These are phyloP conservation scores for Phaedon cochleariae DNA, from an alignment of 2,888 invertebrate genomes.

Conservation along the genomic window DNA sequence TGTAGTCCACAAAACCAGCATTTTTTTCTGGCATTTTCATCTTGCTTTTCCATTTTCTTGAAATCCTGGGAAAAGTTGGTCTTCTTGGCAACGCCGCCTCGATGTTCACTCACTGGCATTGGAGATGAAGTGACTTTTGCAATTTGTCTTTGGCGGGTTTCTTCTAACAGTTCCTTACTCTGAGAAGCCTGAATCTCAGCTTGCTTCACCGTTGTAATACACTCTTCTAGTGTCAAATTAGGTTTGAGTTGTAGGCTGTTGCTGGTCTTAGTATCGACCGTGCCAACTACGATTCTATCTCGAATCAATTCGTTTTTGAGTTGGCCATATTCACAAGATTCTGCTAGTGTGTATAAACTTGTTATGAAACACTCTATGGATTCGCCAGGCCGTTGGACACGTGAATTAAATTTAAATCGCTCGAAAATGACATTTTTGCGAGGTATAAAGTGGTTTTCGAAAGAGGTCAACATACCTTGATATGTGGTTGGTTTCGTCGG, in stretches of 20 bases:
- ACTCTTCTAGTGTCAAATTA: not conserved
- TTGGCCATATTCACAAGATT: not conserved
- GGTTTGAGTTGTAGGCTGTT: not conserved
- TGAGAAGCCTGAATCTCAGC: not conserved
- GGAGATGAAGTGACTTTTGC: too few relatives aligned
- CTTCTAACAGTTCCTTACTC: not conserved
- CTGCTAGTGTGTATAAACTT: too few relatives aligned
- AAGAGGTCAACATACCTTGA: not conserved
- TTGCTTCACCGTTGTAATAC: not conserved
- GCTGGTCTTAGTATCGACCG: not conserved
- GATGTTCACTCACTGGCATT: too few relatives aligned
- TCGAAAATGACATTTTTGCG: not conserved
- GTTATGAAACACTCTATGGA: too few relatives aligned
- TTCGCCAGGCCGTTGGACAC: too few relatives aligned
- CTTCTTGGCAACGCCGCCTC: too few relatives aligned
- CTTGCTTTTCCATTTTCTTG: not conserved
- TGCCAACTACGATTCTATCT: too few relatives aligned
- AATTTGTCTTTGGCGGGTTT: too few relatives aligned
- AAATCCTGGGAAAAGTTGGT: too few relatives aligned
- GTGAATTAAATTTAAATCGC: too few relatives aligned
- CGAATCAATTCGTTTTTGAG: not conserved
- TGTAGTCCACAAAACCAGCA: slow-evolving; percentile 18
- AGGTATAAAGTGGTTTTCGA: not conserved
- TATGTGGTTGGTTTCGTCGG: not conserved
- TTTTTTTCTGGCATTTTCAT: not conserved